Evolutionary conservation across 2,113 vertebrate species (phyloP), one percentile per base, ranked within the genome.

Genomic region (Oryzias melastigma): DNA sequence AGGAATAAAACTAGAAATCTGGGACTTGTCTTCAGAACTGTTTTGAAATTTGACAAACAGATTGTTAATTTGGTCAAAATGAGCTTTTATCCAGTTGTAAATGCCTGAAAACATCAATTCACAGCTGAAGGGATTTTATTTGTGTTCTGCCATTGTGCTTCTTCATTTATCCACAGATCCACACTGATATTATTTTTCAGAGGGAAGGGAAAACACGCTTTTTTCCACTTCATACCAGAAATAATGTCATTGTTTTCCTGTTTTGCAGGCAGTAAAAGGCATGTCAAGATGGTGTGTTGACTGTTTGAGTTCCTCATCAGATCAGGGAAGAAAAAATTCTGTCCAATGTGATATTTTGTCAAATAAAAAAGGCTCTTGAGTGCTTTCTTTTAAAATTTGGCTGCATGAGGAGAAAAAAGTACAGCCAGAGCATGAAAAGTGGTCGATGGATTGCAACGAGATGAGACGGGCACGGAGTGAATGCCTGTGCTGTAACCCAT

Each of bases 81-180:
- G 18, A 83, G 84, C 65, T 61, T 62, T 53, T 61, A 63, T 84
- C 66, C 68, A 77, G 63, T 73, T 77, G 75, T 79, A 73, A 59
- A 77, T 79, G 73, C 82, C 76, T 83, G 69, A 77, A 83, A 85
- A 80, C 68, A 77, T 80, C 68, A 83, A 85, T 85, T 88, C 84
- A 87, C 81, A 85, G 81, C 68, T 83, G 81, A 78, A 68, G 56
- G 71, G 65, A 67, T 86, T 85, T 81, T 78, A 83, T 74, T 82
- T 81, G 55, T 68, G 62, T 70, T 71, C 67, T 48, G 70, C 75
- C 73, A 61, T 82, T n/a, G 51, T 76, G 78, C 75, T 75, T 68
- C 72, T 69, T 75, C 51, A 13, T 82, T 84, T 75, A 64, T 78
- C 68, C 13, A 35, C 44, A 48, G 57, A 68, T 64, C 77, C 63